Base-by-base conservation (phyloP, 2,888 invertebrate species). In the Hirtodrosophila alboralis region DNA sequence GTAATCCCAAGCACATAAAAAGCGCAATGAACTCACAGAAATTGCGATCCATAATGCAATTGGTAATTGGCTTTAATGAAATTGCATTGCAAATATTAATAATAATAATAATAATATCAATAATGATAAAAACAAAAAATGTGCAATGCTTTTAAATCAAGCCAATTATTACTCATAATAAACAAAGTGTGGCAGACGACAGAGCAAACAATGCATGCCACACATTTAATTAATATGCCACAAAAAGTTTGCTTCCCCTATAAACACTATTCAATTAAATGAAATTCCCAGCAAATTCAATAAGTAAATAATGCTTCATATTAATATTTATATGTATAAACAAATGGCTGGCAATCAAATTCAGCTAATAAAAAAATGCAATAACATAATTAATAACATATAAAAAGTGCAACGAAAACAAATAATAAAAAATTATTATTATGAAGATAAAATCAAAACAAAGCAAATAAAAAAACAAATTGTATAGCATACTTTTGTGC, bases 81-180 rank as follows among this genome's bases (percentile, higher is more conserved):
- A 52, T 84, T 77, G 78, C 78, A 58, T 30, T 58, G 71, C 65
- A 79, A 84, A 79, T 74, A 79, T 70, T 66, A 64, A 74, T 77
- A 81, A 62, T 61, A 59, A 68, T 30, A 49, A 64, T 52, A 57
- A 44, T 38, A 49, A 67, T 67, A 68, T 57, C 58, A 33, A 37
- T 23, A 23, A 58, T 51, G n/a, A n/a, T n/a, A n/a, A n/a, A n/a
- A n/a, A n/a, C n/a, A n/a, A n/a, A n/a, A n/a, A n/a, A n/a, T 68
- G 40, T 48, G 64, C 63, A 54, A 37, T 38, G 45, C 47, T 23
- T 53, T 60, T 59, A 59, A 60, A 45, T 34, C 27, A 54, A 48
- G 14, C 36, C 53, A 45, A 53, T 58, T 52, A 44, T 44, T 47
- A 37, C 30, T 48, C 13, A 18, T 49, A 47, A 56, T 41, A 28